These are phyloP conservation scores for Polydrusus cervinus DNA, from an alignment of 2,888 invertebrate species.

Conservation along the genomic window DNA sequence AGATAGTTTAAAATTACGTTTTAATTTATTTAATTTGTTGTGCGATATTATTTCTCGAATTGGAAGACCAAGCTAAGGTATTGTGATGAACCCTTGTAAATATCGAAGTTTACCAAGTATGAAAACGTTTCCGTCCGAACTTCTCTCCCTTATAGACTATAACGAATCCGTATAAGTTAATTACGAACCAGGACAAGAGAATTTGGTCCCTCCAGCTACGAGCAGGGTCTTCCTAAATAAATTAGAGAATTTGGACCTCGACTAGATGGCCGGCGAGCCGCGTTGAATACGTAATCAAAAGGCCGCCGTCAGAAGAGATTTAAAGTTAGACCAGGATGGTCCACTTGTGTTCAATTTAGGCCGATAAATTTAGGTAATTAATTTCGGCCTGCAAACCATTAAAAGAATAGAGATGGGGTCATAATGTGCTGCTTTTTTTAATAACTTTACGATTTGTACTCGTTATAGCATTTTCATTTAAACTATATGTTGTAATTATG, in stretches of 20 bases:
- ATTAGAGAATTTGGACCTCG: conserved; percentile 61
- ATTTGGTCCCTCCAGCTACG: conserved; percentile 39
- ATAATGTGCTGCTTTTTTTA: conserved; percentile 38
- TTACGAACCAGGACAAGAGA: conserved; percentile 33
- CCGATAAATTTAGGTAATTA: conserved; percentile 69
- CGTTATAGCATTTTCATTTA: no score
- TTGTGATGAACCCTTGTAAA: conserved; percentile 7
- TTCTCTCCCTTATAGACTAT: conserved; percentile 20
- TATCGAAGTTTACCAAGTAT: conserved; percentile 4
- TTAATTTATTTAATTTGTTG: no score
- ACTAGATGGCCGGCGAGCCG: conserved; percentile 55
- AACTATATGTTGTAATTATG: no score
- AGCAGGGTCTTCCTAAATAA: conserved; percentile 60
- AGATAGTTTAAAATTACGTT: no score
- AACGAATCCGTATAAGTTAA: conserved; percentile 40
- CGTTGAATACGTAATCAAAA: conserved; percentile 66
- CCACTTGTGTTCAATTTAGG: conserved; percentile 61
- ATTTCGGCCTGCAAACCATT: conserved; percentile 61
- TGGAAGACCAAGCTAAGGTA: no score
- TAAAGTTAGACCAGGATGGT: conserved; percentile 61
- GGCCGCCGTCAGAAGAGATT: conserved; percentile 64
- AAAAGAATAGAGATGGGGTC: conserved; percentile 32
- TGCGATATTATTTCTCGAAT: no score
- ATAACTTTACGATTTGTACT: conserved; percentile 26
- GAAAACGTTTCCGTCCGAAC: conserved; percentile 17